A percentile compares a stretch with the other conserved stretches of the same genome.
Conservation (phyloP, 1,140 invertebrate species). For the Argopecten irradians region DNA sequence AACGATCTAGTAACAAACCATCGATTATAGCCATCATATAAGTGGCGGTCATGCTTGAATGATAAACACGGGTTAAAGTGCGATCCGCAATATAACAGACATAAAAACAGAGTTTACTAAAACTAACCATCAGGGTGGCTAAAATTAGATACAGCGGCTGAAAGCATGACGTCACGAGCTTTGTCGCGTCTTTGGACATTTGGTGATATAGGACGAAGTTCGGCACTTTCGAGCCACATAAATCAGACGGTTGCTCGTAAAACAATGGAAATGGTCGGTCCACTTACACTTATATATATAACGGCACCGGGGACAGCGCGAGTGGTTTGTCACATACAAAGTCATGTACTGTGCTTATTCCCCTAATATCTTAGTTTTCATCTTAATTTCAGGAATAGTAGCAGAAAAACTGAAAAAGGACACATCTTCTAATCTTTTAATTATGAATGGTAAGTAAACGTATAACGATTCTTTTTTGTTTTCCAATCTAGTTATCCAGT, state of each 20-base stretch:
- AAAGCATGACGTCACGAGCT: slow-evolving; percentile 7
- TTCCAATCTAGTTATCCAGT: too few species aligned
- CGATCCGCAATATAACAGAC: not conserved
- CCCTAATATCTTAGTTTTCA: not conserved
- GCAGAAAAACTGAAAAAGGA: slow-evolving; percentile 8
- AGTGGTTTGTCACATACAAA: not conserved
- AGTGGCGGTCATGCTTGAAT: not conserved
- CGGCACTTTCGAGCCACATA: not conserved
- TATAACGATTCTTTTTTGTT: too few species aligned
- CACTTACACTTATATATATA: not conserved
- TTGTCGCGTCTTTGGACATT: slow-evolving; percentile 7
- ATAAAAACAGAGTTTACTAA: not conserved
- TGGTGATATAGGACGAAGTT: not conserved
- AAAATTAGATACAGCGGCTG: not conserved
- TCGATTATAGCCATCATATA: not conserved
- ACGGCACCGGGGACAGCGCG: not conserved
- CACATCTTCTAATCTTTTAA: not conserved
- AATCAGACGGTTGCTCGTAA: not conserved
- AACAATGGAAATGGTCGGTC: not conserved
- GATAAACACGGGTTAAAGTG: not conserved
- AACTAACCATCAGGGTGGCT: not conserved
- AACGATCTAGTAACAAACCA: not conserved
- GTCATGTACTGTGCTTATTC: not conserved
- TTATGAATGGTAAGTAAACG: slow-evolving; percentile 2
- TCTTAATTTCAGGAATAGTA: not conserved